Percentiles rank a stretch among this genome's conserved stretches.
Conservation (phyloP, 2,888 invertebrate genomes). For the Flexamia atlantica region DNA sequence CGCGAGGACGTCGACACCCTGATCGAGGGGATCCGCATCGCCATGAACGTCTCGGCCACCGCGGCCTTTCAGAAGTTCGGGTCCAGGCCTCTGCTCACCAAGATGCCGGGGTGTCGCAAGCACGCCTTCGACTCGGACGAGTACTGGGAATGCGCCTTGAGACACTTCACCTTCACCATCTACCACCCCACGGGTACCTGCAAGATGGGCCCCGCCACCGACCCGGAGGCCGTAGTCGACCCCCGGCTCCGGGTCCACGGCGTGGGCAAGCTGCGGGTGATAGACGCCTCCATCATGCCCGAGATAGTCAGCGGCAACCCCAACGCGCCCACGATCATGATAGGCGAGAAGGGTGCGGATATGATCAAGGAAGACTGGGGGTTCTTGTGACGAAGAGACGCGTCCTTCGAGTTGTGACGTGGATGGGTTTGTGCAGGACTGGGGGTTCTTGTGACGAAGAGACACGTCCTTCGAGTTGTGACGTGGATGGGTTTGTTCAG, state of each 20-base stretch:
- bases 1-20: slow-evolving; percentile 88
- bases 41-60: slow-evolving; percentile 87
- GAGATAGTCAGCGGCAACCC: slow-evolving; percentile 93
- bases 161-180: slow-evolving; percentile 89
- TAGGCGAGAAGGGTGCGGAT: slow-evolving; percentile 93
- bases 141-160: slow-evolving; percentile 91
- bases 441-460: too few species aligned
- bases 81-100: slow-evolving; percentile 87
- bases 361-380: slow-evolving; percentile 90
- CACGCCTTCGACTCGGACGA: slow-evolving; percentile 86
- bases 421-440: too few species aligned
- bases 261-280: slow-evolving; percentile 86
- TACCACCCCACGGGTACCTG: slow-evolving; percentile 92
- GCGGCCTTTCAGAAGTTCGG: slow-evolving; percentile 89
- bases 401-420: too few species aligned
- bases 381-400: not conserved
- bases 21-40: slow-evolving; percentile 91
- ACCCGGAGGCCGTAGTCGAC: slow-evolving; percentile 89
- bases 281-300: slow-evolving; percentile 94
- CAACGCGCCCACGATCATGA: slow-evolving; percentile 94
- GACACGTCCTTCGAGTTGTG: too few species aligned
- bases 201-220: slow-evolving; percentile 91
- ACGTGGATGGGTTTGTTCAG: too few species aligned
- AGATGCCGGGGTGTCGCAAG: slow-evolving; percentile 89
- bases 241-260: slow-evolving; percentile 87